Percentiles rank a stretch among this genome's conserved stretches.
These are phyloP conservation scores for Nephrotoma guestfalica DNA, from an alignment of 2,888 invertebrate species.

Conservation along the genomic window DNA sequence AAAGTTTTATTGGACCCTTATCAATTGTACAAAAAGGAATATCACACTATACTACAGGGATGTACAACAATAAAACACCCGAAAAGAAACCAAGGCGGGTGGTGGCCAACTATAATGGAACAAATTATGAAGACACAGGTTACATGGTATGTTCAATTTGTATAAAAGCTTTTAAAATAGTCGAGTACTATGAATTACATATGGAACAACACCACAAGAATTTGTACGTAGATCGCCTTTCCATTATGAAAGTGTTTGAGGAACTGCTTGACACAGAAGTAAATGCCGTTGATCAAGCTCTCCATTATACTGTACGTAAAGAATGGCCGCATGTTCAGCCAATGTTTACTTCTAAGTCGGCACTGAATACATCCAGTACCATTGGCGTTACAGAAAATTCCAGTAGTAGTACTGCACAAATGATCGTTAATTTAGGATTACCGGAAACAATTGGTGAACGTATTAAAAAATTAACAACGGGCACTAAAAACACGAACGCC, in stretches of 20 bases:
- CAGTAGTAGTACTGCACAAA: not conserved
- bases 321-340: not conserved
- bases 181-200: not conserved
- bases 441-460: not conserved
- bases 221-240: not conserved
- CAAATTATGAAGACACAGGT: not conserved
- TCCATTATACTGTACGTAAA: not conserved
- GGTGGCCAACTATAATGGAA: not conserved
- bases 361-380: not conserved
- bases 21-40: too few relatives aligned
- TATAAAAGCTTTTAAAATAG: not conserved
- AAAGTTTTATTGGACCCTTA: too few relatives aligned
- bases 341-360: not conserved
- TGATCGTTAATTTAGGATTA: not conserved
- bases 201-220: not conserved
- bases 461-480: not conserved
- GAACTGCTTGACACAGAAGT: not conserved
- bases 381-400: not conserved
- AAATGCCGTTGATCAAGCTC: not conserved
- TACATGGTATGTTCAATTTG: not conserved
- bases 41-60: too few relatives aligned
- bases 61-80: not conserved
- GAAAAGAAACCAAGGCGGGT: not conserved
- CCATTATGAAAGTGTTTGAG: not conserved
- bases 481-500: not conserved